A percentile compares a stretch with the other conserved stretches of the same genome.
Conservation (phyloP, 2,797 vertebrate genomes). For the Gorsachius magnificus region DNA sequence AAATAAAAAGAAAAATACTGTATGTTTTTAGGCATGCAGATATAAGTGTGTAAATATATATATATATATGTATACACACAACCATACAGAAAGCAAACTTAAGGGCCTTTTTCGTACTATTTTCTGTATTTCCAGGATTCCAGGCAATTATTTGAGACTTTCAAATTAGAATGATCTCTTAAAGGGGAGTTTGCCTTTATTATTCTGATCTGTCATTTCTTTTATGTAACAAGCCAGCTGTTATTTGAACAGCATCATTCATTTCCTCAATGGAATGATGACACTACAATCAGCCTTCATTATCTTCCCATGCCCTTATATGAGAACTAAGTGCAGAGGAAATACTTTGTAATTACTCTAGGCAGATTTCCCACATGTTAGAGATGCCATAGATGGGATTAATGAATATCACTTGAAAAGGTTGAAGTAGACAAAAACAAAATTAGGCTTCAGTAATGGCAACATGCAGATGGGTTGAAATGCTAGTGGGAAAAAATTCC, state of each 20-base stretch:
- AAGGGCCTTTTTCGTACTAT: neutral
- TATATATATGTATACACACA: neutral
- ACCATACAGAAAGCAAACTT: neutral
- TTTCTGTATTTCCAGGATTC: constrained; percentile 40
- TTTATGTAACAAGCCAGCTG: constrained; percentile 63
- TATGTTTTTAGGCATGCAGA: neutral
- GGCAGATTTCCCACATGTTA: constrained; percentile 72
- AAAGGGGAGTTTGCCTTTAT: constrained; percentile 55
- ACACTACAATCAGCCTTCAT: constrained; percentile 70
- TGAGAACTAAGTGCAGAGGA: constrained; percentile 68
- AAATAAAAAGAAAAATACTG: neutral
- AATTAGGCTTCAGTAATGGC: constrained; percentile 67
- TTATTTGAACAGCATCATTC: constrained; percentile 62
- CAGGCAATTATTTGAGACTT: constrained; percentile 28
- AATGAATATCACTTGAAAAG: constrained; percentile 73
- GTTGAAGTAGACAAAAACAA: constrained; percentile 70
- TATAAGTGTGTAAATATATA: neutral
- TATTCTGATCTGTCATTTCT: constrained; percentile 58
- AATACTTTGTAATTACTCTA: constrained; percentile 72
- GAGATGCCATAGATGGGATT: constrained; percentile 70
- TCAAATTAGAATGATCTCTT: constrained; percentile 45
- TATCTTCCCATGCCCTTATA: constrained; percentile 69
- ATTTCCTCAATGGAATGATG: constrained; percentile 59
- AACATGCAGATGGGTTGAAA: constrained; percentile 73
- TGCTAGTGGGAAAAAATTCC: constrained; percentile 66